phyloP scores from a whole-genome alignment of 2,113 vertebrate species.

The Siphamia tubifer region DNA sequence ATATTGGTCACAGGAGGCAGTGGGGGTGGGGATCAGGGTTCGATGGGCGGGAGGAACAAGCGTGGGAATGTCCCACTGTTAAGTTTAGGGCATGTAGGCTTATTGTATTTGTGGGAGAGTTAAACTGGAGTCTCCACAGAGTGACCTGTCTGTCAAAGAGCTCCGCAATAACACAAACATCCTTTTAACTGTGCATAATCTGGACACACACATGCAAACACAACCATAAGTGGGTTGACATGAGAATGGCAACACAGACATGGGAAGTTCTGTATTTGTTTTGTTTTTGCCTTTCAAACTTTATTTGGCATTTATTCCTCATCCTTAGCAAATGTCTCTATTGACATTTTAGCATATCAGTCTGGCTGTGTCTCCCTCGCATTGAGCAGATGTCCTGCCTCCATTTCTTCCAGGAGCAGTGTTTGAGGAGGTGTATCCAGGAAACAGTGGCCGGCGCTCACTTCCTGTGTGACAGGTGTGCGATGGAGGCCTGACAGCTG shows the following conservation, averaged over 20 bases:
- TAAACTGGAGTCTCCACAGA: slow-evolving; percentile 53
- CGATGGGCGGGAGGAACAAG: slow-evolving; percentile 19
- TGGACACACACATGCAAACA: slow-evolving; percentile 1
- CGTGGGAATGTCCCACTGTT: slow-evolving; percentile 74
- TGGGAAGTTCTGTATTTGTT: slow-evolving; percentile 9
- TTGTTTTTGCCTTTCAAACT: background rate
- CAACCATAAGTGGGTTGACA: background rate
- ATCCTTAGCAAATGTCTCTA: slow-evolving; percentile 11
- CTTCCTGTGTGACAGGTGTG: slow-evolving; percentile 86
- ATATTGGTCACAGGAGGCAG: slow-evolving; percentile 52
- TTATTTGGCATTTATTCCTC: slow-evolving; percentile 18
- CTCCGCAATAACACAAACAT: slow-evolving; percentile 73
- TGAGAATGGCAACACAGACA: slow-evolving; percentile 7
- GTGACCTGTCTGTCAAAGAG: slow-evolving; percentile 71
- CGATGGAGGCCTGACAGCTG: slow-evolving; percentile 80
- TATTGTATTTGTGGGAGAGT: slow-evolving; percentile 73
- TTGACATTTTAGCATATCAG: slow-evolving; percentile 29
- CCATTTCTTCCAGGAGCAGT: slow-evolving; percentile 63
- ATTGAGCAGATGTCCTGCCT: slow-evolving; percentile 60
- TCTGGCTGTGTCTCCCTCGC: slow-evolving; percentile 21
- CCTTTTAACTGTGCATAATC: slow-evolving; percentile 42
- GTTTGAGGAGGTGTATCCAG: slow-evolving; percentile 82
- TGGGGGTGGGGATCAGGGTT: background rate
- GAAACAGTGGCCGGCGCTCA: slow-evolving; percentile 76
- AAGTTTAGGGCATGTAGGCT: slow-evolving; percentile 54